Evolutionary conservation across 2,888 invertebrate genomes (phyloP), one percentile per base, ranked within the genome.

Genomic region (Nemapogon koenigi): DNA sequence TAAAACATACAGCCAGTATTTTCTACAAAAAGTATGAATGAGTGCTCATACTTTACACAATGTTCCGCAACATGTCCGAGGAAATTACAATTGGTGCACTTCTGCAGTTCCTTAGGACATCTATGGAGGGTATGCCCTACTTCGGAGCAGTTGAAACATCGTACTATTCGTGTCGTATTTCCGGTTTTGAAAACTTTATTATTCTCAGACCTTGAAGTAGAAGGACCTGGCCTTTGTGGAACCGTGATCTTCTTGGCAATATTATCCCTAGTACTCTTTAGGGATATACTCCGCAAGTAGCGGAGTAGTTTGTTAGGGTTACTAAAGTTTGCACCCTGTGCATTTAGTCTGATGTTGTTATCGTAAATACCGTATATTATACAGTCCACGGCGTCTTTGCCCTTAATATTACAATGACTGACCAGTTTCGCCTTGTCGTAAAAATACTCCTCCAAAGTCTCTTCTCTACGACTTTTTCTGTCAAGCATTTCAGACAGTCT

Each of bases 371-470:
- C 22, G 22, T n/a, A n/a, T n/a, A 28, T 18, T 2, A 28, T 29
- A n/a, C 29, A 37, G 14, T 37, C 37, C 4, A 37, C 29, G 2
- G 29, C 37, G 10, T 29, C 16, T 2, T 27, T 6, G 14, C 37
- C 29, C 3, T 28, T 18, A 11, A 37, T 6, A 2, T 17, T 17
- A 14, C 37, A 37, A 19, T 13, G 16, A 8, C 17, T 37, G 2
- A 37, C 29, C 11, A 37, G 13, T 8, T 16, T 7, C 3, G 37
- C 17, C 14, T 37, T 37, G 8, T 43, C 43, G 16, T 40, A 42
- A 16, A 38, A 43, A n/a, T 45, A 43, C 14, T 45, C 38, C 16
- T 43, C 43, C 7, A 45, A 17, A 1, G 46, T 37, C 18, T 45
- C 43, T 1, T 43, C 41, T n/a, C 30, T 18, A n/a, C 29, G 15